These are phyloP conservation scores for Netelia melanura DNA, from an alignment of 2,888 invertebrate species.

Conservation along the genomic window DNA sequence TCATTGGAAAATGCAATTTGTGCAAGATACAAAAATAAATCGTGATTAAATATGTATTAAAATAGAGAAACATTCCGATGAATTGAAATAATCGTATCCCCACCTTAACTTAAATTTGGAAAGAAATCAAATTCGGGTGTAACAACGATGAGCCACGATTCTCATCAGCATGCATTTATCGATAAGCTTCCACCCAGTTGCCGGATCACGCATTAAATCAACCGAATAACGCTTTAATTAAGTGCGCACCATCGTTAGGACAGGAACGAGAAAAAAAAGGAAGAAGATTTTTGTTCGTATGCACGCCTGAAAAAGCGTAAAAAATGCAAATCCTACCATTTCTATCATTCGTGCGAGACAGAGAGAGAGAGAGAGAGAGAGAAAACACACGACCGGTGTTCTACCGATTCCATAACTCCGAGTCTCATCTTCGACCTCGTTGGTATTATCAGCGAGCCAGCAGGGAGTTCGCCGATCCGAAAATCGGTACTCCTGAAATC, in stretches of 20 bases:
- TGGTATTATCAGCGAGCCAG: constrained; percentile 47
- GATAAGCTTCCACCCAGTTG: constrained; percentile 51
- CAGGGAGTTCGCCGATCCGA: constrained; percentile 30
- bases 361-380: not conserved
- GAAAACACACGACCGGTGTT: constrained; percentile 6
- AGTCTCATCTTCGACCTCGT: constrained; percentile 53
- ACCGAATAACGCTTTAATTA: constrained; percentile 52
- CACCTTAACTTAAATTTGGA: not conserved
- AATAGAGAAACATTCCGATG: not conserved
- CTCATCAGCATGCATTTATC: constrained; percentile 31
- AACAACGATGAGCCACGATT: not conserved
- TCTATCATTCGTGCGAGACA: not conserved
- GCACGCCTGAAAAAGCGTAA: constrained; percentile 38
- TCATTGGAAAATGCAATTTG: too few relatives aligned
- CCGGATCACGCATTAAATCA: constrained; percentile 45
- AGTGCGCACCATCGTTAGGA: not conserved
- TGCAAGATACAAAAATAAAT: too few relatives aligned
- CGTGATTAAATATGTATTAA: too few relatives aligned
- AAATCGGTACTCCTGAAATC: constrained; percentile 31
- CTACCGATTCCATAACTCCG: constrained; percentile 46
- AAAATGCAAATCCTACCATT: constrained; percentile 57
- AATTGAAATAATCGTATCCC: not conserved
- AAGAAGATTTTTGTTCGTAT: constrained; percentile 42
- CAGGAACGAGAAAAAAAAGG: not conserved
- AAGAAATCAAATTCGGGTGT: not conserved